Base-by-base conservation (phyloP, 2,113 vertebrate genomes). In the Nansenia antarctica region DNA sequence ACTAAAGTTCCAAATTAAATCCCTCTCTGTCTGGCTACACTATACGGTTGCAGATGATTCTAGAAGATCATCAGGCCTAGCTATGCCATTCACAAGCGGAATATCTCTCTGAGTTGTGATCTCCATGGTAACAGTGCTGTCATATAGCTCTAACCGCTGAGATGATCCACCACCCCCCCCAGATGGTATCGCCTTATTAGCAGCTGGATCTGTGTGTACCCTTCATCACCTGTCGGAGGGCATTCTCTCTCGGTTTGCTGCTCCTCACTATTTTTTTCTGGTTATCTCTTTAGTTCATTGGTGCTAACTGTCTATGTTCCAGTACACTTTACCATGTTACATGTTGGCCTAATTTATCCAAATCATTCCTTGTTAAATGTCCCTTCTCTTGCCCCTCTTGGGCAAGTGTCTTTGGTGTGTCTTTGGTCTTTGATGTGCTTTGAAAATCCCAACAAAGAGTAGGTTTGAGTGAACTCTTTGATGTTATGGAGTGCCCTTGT, bases 401-500 rank as follows among this genome's bases (percentile, higher is more conserved):
- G 35, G 35, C 5, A 37, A 37, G 35, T 5, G 5, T 5, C 35
- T 37, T 37, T 37, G 35, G 35, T 11, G 35, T n/a, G n/a, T n/a
- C n/a, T n/a, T n/a, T n/a, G n/a, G 5, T 5, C 35, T 37, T 37
- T 37, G 35, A 11, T 11, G 35, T 1, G 14, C 6, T 42, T 39
- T 15, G 37, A 39, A 39, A 39, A 14, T 15, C 15, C 37, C 15
- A 15, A 42, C 39, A 42, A 18, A 42, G 39, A 42, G 20, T 52
- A 37, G 42, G 22, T n/a, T 66, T 52, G 31, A 62, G 72, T 67
- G 15, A 63, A 61, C 72, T 53, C 24, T 79, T 82, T 82, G 79
- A 79, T 83, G 77, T 81, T 70, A 71, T 70, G 47, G 52, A 22
- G 22, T 20, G 55, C 49, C 79, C 42, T 62, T 2, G 6, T 80